A percentile compares a stretch with the other conserved stretches of the same genome.
Conservation (phyloP, 2,797 vertebrate species). For the Gadopsis bispinosus region DNA sequence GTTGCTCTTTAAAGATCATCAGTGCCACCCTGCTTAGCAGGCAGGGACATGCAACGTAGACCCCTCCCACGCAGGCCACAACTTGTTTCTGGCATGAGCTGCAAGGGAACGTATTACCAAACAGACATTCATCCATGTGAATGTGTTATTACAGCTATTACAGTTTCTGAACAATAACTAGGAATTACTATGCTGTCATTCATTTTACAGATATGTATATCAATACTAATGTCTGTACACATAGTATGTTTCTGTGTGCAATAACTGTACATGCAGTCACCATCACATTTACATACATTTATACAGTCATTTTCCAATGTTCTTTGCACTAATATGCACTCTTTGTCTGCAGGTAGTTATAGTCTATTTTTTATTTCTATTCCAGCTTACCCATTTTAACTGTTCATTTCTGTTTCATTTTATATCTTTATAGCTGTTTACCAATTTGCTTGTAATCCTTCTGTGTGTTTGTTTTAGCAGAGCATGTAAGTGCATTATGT, state of each 20-base stretch:
- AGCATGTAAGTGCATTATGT: background rate
- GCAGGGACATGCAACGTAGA: background rate
- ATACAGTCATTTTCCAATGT: background rate
- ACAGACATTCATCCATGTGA: constrained; percentile 15
- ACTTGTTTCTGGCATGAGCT: background rate
- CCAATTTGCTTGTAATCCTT: background rate
- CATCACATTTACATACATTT: background rate
- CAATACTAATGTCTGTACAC: background rate
- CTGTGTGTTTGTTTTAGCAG: background rate
- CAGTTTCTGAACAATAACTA: background rate
- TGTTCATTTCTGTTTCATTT: background rate
- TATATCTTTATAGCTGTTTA: background rate
- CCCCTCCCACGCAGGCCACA: background rate
- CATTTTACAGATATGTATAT: background rate
- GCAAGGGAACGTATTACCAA: no score
- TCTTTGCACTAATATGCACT: background rate
- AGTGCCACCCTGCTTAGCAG: background rate
- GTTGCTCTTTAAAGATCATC: background rate
- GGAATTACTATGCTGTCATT: background rate
- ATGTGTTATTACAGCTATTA: background rate
- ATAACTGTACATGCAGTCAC: background rate
- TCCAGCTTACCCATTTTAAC: background rate
- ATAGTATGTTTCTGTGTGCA: background rate
- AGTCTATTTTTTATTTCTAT: background rate
- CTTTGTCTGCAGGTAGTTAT: background rate